Evolutionary conservation across 1,140 invertebrate species (phyloP).

Genomic region (Theocolax elegans): DNA sequence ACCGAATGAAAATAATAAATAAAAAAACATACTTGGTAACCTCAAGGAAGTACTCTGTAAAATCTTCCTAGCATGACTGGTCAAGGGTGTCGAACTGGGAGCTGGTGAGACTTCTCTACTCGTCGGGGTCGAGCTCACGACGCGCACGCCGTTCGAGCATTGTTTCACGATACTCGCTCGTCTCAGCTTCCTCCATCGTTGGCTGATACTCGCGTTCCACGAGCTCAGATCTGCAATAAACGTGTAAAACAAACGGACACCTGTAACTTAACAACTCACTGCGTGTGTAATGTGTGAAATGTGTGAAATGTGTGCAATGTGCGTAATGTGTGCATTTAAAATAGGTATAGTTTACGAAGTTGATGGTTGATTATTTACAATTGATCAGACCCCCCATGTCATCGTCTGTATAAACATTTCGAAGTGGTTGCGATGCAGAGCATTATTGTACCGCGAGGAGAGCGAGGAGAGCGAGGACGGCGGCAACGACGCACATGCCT

Average conservation of each 20-base stretch:
- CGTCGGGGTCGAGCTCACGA: slow-evolving; percentile 59
- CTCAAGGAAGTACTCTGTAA: slow-evolving; percentile 73
- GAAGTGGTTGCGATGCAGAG: too few relatives aligned
- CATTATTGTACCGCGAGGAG: too few relatives aligned
- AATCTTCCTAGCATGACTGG: slow-evolving; percentile 61
- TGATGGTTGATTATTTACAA: too few relatives aligned
- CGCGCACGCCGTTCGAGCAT: slow-evolving; percentile 53
- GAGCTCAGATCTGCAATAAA: slow-evolving; percentile 73
- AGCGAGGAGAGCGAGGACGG: too few relatives aligned
- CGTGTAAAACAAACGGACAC: too few relatives aligned
- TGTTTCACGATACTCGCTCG: slow-evolving; percentile 49
- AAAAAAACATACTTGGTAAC: slow-evolving; percentile 65
- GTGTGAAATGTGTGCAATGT: too few relatives aligned
- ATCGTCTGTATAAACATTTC: too few relatives aligned
- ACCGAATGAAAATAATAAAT: slow-evolving; percentile 10
- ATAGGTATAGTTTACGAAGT: too few relatives aligned
- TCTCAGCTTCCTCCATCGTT: slow-evolving; percentile 77
- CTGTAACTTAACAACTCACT: too few relatives aligned
- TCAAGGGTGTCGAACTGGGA: slow-evolving; percentile 52
- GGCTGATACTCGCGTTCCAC: slow-evolving; percentile 80
- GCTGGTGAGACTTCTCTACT: slow-evolving; percentile 63
- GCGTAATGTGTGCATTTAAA: too few relatives aligned
- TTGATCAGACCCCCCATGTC: too few relatives aligned
- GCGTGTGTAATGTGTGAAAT: too few relatives aligned
- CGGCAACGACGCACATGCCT: slow-evolving; percentile 13